Conservation (phyloP, 2,113 vertebrate genomes). For the Clarias macrocephalus region DNA sequence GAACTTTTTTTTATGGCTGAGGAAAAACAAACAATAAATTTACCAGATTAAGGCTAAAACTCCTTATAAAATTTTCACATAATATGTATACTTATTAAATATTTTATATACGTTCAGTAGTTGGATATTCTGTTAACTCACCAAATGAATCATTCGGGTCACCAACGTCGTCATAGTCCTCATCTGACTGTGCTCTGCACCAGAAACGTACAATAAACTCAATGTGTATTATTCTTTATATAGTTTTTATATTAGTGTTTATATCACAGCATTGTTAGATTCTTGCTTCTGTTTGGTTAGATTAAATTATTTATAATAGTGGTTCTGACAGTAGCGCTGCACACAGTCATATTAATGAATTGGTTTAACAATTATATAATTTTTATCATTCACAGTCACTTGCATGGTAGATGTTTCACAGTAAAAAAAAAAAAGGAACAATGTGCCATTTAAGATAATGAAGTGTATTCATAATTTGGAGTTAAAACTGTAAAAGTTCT, state of each 20-base stretch:
- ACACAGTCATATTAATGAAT: background rate
- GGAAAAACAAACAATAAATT: background rate
- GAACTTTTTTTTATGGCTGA: background rate
- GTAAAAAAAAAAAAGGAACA: background rate
- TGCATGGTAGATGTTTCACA: background rate
- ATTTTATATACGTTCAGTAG: background rate
- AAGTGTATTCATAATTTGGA: background rate
- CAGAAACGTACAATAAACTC: conserved; percentile 1
- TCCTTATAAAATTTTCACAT: background rate
- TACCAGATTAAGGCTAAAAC: background rate
- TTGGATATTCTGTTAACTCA: background rate
- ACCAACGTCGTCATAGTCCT: conserved; percentile 80
- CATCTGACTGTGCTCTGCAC: conserved; percentile 67
- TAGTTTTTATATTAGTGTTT: background rate
- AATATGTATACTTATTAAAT: background rate
- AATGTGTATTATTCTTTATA: background rate
- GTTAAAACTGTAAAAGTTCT: background rate
- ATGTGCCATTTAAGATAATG: background rate
- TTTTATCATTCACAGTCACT: background rate
- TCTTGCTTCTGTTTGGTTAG: background rate
- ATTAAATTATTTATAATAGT: background rate
- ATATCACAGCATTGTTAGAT: background rate
- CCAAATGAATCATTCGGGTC: conserved; percentile 51
- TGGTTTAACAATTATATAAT: background rate
- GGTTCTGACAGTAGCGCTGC: background rate